Conservation (phyloP, 2,888 invertebrate genomes). For the Platerodrilus igneus region DNA sequence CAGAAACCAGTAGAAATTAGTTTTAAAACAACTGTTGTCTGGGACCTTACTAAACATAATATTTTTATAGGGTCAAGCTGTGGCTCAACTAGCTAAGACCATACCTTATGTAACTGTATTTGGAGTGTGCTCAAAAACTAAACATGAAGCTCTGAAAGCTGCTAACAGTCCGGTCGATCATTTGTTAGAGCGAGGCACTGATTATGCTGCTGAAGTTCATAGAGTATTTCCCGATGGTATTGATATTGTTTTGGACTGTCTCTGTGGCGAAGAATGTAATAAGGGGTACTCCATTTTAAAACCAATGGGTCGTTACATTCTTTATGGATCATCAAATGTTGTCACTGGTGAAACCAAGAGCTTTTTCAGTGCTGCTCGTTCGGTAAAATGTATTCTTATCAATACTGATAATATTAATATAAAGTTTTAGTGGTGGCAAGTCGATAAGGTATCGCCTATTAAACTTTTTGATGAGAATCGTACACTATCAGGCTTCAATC, state of each 20-base stretch:
- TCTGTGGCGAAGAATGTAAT: conserved; percentile 86
- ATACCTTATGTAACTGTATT: conserved; percentile 76
- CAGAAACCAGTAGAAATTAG: no score
- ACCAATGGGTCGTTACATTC: conserved; percentile 84
- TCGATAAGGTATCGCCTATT: conserved; percentile 83
- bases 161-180: conserved; percentile 67
- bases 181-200: conserved; percentile 73
- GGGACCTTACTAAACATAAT: not conserved
- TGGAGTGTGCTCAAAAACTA: conserved; percentile 79
- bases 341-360: conserved; percentile 89
- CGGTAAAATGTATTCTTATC: conserved; percentile 57
- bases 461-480: conserved; percentile 88
- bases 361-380: conserved; percentile 85
- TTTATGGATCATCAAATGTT: conserved; percentile 83
- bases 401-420: conserved; percentile 22
- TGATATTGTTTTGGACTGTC: conserved; percentile 81
- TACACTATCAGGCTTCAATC: conserved; percentile 74
- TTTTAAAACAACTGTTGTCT: not conserved
- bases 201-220: conserved; percentile 78
- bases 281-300: conserved; percentile 77
- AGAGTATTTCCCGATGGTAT: conserved; percentile 76
- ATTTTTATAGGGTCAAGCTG: conserved; percentile 70
- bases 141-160: conserved; percentile 77
- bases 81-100: conserved; percentile 76
- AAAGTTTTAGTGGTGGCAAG: conserved; percentile 79